Conservation (phyloP, 2,888 invertebrate genomes). For the Zygaena filipendulae region DNA sequence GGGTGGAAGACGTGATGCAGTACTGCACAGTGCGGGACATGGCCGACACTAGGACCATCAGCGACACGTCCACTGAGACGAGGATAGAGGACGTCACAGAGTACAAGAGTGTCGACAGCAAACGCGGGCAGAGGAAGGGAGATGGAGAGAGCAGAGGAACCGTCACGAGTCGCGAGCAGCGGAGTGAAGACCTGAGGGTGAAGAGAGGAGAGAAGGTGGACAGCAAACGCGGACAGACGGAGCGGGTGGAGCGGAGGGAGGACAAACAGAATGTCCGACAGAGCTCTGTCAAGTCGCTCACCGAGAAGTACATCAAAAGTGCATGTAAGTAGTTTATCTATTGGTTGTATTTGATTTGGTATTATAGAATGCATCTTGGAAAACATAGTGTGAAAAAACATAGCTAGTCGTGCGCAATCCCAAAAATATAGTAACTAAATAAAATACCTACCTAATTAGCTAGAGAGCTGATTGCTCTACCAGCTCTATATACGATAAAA, state of each 20-base stretch:
- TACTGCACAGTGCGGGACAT: too few species aligned
- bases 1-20: conserved; percentile 21
- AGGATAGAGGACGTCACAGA: conserved; percentile 15
- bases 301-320: conserved; percentile 82
- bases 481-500: too few species aligned
- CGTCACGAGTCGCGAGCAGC: conserved; percentile 23
- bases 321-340: conserved; percentile 45
- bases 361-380: too few species aligned
- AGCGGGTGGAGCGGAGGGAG: conserved; percentile 27
- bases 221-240: conserved; percentile 21
- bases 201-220: conserved; percentile 24
- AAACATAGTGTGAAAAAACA: too few species aligned
- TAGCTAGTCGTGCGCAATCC: too few species aligned
- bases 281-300: conserved; percentile 80
- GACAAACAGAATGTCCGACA: conserved; percentile 68
- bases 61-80: conserved; percentile 9
- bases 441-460: too few species aligned
- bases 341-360: too few species aligned
- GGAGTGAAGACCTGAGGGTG: conserved; percentile 14
- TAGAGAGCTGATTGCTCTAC: too few species aligned
- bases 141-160: conserved; percentile 26
- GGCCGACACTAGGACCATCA: too few species aligned
- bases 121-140: too few species aligned
- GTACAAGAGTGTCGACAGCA: conserved; percentile 15
- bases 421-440: too few species aligned